Conservation (phyloP, 2,888 invertebrate genomes). For the Caenorhabditis virilis region DNA sequence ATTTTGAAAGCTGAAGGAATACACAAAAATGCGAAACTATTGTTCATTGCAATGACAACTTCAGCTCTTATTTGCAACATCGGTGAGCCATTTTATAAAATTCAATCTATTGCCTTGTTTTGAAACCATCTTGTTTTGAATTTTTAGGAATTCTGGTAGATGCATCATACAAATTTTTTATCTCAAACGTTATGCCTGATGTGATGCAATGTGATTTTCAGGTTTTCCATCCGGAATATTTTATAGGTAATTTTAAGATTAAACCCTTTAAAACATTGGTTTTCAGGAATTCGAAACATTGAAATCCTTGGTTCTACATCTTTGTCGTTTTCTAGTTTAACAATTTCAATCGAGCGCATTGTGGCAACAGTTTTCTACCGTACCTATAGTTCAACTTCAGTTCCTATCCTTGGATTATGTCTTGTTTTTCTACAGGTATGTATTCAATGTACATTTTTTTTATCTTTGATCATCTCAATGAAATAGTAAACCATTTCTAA, state of each 20-base stretch:
- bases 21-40: constrained; percentile 25
- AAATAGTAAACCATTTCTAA: too few species aligned
- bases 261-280: background rate
- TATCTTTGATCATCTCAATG: too few species aligned
- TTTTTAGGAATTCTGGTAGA: constrained; percentile 24
- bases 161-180: constrained; percentile 34
- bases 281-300: constrained; percentile 30
- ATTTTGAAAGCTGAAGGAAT: constrained; percentile 28
- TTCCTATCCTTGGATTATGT: constrained; percentile 30
- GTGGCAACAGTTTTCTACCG: constrained; percentile 39
- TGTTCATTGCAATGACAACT: constrained; percentile 22
- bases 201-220: constrained; percentile 38
- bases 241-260: constrained; percentile 1
- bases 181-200: constrained; percentile 37
- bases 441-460: too few species aligned
- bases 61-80: constrained; percentile 29
- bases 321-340: constrained; percentile 13
- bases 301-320: constrained; percentile 24
- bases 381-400: constrained; percentile 16
- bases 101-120: background rate
- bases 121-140: background rate
- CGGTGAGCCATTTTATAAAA: constrained; percentile 9
- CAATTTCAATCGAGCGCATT: constrained; percentile 28
- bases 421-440: constrained; percentile 35
- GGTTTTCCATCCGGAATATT: constrained; percentile 34